Conservation (phyloP, 2,113 vertebrate species). For the Sorex fumeus region DNA sequence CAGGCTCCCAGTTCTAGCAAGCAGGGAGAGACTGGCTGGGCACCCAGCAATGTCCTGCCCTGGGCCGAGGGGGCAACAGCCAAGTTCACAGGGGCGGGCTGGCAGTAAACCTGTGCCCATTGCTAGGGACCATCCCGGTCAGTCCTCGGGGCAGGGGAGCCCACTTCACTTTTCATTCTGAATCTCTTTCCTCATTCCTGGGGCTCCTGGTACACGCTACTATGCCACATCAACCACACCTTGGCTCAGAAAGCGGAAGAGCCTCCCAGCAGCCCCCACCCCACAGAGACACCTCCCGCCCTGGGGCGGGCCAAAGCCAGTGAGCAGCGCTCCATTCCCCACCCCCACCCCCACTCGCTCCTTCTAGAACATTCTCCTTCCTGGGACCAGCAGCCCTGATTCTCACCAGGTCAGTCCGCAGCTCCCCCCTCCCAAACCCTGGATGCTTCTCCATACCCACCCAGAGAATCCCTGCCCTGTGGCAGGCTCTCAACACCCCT, state of each 20-base stretch:
- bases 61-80: not conserved
- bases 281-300: not conserved
- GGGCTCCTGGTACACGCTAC: not conserved
- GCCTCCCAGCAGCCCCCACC: not conserved
- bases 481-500: not conserved
- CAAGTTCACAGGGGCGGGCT: not conserved
- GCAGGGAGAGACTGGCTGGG: not conserved
- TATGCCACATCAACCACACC: not conserved
- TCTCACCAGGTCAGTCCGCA: no score
- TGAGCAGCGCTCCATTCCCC: not conserved
- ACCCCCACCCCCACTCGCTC: no score
- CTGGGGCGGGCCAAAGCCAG: not conserved
- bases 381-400: no score
- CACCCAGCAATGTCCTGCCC: not conserved
- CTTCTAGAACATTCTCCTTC: no score
- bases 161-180: conserved; percentile 76
- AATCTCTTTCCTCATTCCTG: conserved; percentile 67
- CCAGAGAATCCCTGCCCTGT: not conserved
- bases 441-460: not conserved
- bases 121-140: not conserved
- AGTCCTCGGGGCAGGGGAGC: conserved; percentile 14
- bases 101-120: not conserved
- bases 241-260: conserved; percentile 10
- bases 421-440: no score
- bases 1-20: no score